Evolutionary conservation across 2,797 vertebrate species (phyloP), one percentile per base, ranked within the genome.

Genomic region (Malurus leucopterus): DNA sequence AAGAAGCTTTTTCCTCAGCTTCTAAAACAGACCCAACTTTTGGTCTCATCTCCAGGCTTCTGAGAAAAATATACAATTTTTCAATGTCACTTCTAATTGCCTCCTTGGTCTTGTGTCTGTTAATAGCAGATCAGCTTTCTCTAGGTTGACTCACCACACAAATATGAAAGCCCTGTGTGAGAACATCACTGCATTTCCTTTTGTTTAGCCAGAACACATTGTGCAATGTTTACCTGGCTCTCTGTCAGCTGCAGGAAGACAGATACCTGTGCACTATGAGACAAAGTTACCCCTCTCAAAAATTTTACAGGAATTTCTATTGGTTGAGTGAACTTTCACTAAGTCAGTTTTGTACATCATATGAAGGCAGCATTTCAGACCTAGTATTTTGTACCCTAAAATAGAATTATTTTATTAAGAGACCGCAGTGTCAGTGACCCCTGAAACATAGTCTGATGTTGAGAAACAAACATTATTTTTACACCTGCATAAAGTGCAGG

Each of bases 341-440:
- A 32, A 40, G 30, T 61, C 32, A 29, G 14, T 49, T 32, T 10
- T 50, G 13, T 41, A 13, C 11, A 11, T 38, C 15, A 18, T 14
- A 21, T 40, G 22, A 79, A 73, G 20, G 15, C 34, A 67, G 12
- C 12, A n/a, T 53, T 49, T 46, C 46, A 41, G 26, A 30, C 19
- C 7, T 53, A 11, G 4, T 32, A 32, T 72, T 73, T 87, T 36
- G 22, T 63, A 64, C 8, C 6, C 13, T 55, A 44, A 73, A 73
- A 44, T 0, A 18, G 11, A 82, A 59, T 73, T 27, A 38, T 15
- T 49, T 14, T 59, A 36, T 55, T 53, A 15, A 77, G 47, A 72
- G 18, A 1, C 0, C 41, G 59, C 15, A 27, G 8, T 36, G 8
- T 72, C 0, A 0, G 10, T 61, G 22, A 27, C 3, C 3, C 5